phyloP scores from a whole-genome alignment of 2,888 invertebrate genomes.

The Lasioglossum morio region DNA sequence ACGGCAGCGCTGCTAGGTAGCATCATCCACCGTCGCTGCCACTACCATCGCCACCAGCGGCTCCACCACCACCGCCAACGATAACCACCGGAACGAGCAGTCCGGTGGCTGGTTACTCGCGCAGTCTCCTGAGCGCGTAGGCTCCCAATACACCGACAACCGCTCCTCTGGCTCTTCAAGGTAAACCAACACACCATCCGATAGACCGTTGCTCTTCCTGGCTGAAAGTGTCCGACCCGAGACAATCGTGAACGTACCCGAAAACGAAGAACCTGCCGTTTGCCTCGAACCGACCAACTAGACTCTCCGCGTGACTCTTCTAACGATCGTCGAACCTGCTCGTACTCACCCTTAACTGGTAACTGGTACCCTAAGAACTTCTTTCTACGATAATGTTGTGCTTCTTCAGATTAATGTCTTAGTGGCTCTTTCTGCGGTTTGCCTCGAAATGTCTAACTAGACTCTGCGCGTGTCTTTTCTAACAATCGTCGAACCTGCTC shows the following conservation, averaged over 20 bases:
- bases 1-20: slow-evolving; percentile 67
- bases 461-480: too few species aligned
- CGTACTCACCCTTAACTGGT: not conserved
- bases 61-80: slow-evolving; percentile 57
- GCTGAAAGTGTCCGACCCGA: not conserved
- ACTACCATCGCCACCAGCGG: slow-evolving; percentile 48
- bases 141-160: slow-evolving; percentile 75
- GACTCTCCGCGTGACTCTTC: not conserved
- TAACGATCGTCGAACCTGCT: not conserved
- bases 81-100: slow-evolving; percentile 68
- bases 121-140: slow-evolving; percentile 81
- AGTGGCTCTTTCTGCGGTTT: too few species aligned
- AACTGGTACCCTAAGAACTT: not conserved
- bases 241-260: not conserved
- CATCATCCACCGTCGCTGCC: slow-evolving; percentile 61
- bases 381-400: too few species aligned
- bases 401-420: too few species aligned
- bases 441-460: too few species aligned
- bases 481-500: too few species aligned
- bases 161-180: slow-evolving; percentile 78
- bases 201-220: not conserved
- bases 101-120: slow-evolving; percentile 68
- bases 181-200: slow-evolving; percentile 63
- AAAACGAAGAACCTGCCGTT: not conserved
- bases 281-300: not conserved